Percentiles rank a stretch among this genome's conserved stretches.
Conservation (phyloP, 2,888 invertebrate genomes). For the Spialia ferax region DNA sequence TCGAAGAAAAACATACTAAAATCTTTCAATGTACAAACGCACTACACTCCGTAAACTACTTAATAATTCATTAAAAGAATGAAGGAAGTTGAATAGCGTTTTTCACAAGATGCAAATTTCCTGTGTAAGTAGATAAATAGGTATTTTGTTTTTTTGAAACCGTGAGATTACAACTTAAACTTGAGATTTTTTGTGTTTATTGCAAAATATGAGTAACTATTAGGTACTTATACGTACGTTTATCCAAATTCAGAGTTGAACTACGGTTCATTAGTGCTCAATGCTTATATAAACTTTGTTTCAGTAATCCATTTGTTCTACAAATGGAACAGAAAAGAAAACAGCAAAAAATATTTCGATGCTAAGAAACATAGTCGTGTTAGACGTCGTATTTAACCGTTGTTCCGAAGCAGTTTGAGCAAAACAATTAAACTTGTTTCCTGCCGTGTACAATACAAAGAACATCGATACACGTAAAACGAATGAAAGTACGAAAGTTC, state of each 20-base stretch:
- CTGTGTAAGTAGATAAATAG: not conserved
- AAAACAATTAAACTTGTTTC: conserved; percentile 13
- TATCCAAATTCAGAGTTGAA: not conserved
- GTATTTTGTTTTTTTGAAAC: not conserved
- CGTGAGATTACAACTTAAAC: not conserved
- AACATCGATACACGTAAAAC: not conserved
- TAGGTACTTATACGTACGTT: too few relatives aligned
- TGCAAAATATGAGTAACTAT: too few relatives aligned
- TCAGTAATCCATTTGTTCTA: conserved; percentile 1
- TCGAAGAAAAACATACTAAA: conserved; percentile 4
- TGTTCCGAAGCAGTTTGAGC: not conserved
- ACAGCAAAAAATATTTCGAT: conserved; percentile 11
- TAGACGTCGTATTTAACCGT: conserved; percentile 13
- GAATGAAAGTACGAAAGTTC: not conserved
- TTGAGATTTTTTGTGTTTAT: too few relatives aligned
- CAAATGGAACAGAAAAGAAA: conserved; percentile 3
- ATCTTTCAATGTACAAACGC: conserved; percentile 12
- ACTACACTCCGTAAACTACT: not conserved
- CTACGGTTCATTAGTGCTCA: not conserved
- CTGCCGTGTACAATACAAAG: not conserved
- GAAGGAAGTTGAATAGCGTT: not conserved
- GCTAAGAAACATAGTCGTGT: conserved; percentile 8
- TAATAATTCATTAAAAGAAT: not conserved
- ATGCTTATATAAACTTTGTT: not conserved
- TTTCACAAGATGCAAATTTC: not conserved